Percentiles rank a stretch among this genome's conserved stretches.
Conservation (phyloP, 1,140 invertebrate genomes). For the Microplitis demolitor region DNA sequence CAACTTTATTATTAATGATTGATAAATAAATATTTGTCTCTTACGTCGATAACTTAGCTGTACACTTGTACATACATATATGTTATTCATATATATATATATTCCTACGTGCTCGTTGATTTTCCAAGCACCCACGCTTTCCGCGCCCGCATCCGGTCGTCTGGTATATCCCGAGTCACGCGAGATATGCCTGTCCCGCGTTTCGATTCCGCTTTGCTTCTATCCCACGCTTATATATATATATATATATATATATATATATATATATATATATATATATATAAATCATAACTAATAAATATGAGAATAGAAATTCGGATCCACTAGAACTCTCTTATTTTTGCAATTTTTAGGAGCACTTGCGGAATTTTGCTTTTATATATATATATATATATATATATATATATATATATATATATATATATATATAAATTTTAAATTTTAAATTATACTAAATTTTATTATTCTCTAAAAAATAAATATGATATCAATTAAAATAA, state of each 20-base stretch:
- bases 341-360: too few species aligned
- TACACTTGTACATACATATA: too few species aligned
- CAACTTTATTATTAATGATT: slow-evolving; percentile 1
- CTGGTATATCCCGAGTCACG: slow-evolving; percentile 36
- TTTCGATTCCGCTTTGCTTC: slow-evolving; percentile 27
- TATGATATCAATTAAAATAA: not conserved
- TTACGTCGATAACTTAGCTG: not conserved
- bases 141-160: slow-evolving; percentile 35
- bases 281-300: too few species aligned
- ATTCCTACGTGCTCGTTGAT: slow-evolving; percentile 29
- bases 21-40: slow-evolving; percentile 13
- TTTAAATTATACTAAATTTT: not conserved
- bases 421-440: too few species aligned
- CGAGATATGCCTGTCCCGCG: slow-evolving; percentile 30
- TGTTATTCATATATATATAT: slow-evolving; percentile 12
- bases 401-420: not conserved
- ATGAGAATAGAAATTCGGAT: too few species aligned
- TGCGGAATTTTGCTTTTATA: slow-evolving; percentile 3
- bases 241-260: not conserved
- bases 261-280: too few species aligned
- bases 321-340: too few species aligned
- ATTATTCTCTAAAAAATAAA: not conserved
- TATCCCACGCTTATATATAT: slow-evolving; percentile 25
- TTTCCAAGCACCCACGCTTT: slow-evolving; percentile 35
- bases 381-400: not conserved